Base-by-base conservation (phyloP, 2,888 invertebrate genomes). In the Minunthozetes semirufus region DNA sequence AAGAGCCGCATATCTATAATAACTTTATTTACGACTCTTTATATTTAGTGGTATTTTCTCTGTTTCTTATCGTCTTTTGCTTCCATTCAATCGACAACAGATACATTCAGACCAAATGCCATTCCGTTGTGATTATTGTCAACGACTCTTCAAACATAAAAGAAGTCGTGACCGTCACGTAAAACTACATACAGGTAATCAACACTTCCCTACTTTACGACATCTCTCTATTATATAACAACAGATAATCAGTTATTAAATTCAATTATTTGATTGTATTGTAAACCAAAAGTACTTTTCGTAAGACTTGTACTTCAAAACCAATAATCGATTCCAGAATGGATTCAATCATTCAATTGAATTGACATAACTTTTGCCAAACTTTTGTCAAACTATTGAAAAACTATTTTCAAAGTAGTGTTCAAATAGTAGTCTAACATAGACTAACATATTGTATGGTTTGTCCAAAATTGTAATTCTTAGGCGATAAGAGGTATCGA, bases 91-190 rank as follows among this genome's bases (percentile, higher is more conserved):
- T 73, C 50, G 13, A 13, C 50, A 1, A 13, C 87, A 94, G 93
- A 91, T 91, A 76, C 94, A 95, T 84, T 89, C 90, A 75, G 94
- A 94, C 81, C 91, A 92, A 84, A 75, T 76, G 75, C 79, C 78
- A 13, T 79, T 78, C 73, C 76, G 68, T n/a, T 96, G 96, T 84
- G 90, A 90, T 80, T 93, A 91, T 85, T 96, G 96, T 84, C 89
- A 91, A 76, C 88, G 94, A 78, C 86, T 93, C 79, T 96, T 96
- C 87, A 94, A 94, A 84, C 94, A 95, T 86, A 95, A 95, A 83
- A 87, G 94, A 46, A 94, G 93, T 78, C 87, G 94, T 74, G 95
- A 96, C 84, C 88, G 96, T 27, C 96, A 96, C 85, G 90, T 93
- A 80, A 95, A 94, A 83, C 87, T 94, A 76, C 94, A 95, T 84